Conservation (phyloP, 2,113 vertebrate species). For the Apodemus sylvaticus region DNA sequence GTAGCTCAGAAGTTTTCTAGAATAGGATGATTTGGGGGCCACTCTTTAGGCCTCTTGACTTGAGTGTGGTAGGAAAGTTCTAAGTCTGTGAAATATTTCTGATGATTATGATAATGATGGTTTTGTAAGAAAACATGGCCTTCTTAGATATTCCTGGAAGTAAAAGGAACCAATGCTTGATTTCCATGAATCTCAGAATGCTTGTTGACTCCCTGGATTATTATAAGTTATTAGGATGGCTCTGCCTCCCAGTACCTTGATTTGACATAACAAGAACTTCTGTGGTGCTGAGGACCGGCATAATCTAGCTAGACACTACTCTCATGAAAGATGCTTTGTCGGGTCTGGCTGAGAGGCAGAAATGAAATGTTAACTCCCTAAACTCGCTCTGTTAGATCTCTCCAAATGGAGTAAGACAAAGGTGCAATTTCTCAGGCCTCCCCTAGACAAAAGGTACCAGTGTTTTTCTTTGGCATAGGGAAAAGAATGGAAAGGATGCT, state of each 20-base stretch:
- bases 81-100: slow-evolving; percentile 46
- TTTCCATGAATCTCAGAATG: slow-evolving; percentile 16
- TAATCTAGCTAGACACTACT: not conserved
- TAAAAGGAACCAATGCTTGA: not conserved
- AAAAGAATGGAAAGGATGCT: slow-evolving; percentile 22
- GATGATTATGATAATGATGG: slow-evolving; percentile 51
- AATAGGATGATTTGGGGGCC: slow-evolving; percentile 64
- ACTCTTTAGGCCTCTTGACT: slow-evolving; percentile 67
- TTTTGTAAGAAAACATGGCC: slow-evolving; percentile 63
- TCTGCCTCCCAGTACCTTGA: no score
- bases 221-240: not conserved
- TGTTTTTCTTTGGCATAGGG: slow-evolving; percentile 62
- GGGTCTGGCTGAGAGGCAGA: not conserved
- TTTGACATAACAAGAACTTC: not conserved
- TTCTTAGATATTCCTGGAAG: slow-evolving; percentile 56
- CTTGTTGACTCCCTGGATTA: not conserved
- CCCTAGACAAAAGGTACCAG: slow-evolving; percentile 45
- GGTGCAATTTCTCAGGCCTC: slow-evolving; percentile 48
- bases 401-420: slow-evolving; percentile 3
- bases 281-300: not conserved
- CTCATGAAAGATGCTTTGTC: slow-evolving; percentile 49
- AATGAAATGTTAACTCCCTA: slow-evolving; percentile 67
- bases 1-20: slow-evolving; percentile 67
- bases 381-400: slow-evolving; percentile 51
- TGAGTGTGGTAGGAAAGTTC: slow-evolving; percentile 70